A percentile compares a stretch with the other conserved stretches of the same genome.
phyloP scores from a whole-genome alignment of 1,140 invertebrate genomes.

The Zelostemma sp. region DNA sequence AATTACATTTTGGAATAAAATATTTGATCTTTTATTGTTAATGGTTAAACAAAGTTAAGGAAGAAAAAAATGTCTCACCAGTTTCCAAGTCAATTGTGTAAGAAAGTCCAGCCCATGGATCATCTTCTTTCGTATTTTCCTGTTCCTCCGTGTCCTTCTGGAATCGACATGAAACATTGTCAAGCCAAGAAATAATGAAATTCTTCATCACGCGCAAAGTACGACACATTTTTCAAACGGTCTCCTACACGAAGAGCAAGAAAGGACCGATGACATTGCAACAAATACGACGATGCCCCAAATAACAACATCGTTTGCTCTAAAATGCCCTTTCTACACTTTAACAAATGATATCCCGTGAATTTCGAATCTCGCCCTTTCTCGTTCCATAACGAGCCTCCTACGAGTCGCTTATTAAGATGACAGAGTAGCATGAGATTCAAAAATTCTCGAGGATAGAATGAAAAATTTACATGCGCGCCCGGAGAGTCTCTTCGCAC shows the following conservation, averaged over 20 bases:
- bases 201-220: no score
- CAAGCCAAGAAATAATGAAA: no score
- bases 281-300: no score
- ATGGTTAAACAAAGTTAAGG: no score
- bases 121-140: conserved; percentile 56
- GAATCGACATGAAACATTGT: conserved; percentile 35
- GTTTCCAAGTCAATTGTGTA: conserved; percentile 91
- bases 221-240: no score
- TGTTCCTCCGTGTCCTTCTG: conserved; percentile 58
- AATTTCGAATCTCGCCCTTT: background rate
- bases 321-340: no score
- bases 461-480: conserved; percentile 26
- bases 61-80: conserved; percentile 72
- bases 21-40: no score
- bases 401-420: background rate
- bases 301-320: no score
- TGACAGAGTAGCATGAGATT: conserved; percentile 23
- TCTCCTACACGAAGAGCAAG: no score
- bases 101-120: conserved; percentile 82
- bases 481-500: conserved; percentile 31
- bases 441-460: conserved; percentile 18
- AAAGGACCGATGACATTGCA: no score
- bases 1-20: no score
- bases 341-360: no score
- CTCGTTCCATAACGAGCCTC: background rate